Conservation (phyloP, 2,113 vertebrate genomes). For the Vicugna pacos region DNA sequence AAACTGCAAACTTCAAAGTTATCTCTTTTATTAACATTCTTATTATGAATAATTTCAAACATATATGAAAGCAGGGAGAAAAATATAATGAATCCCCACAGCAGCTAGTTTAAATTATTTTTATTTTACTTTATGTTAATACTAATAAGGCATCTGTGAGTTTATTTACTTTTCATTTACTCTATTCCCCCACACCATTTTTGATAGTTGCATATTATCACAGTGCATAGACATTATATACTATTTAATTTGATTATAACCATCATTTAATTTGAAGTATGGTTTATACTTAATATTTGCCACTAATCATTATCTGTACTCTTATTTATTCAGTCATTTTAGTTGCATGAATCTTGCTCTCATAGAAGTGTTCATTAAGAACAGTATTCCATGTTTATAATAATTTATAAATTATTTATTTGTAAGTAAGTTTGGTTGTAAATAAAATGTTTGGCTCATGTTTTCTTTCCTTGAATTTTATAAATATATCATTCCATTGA, state of each 20-base stretch:
- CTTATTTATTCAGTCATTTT: neutral
- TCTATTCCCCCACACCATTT: neutral
- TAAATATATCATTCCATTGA: neutral
- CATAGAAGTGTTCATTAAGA: neutral
- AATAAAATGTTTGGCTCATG: neutral
- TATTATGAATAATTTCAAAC: neutral
- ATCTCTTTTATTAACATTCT: neutral
- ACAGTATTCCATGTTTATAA: neutral
- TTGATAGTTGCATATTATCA: neutral
- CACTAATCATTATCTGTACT: neutral
- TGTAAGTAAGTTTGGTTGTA: neutral
- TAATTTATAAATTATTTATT: neutral
- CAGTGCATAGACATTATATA: neutral
- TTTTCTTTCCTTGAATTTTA: neutral
- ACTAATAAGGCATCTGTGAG: neutral
- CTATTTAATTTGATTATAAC: neutral
- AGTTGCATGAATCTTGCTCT: neutral
- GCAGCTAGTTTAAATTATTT: neutral
- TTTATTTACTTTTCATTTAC: neutral
- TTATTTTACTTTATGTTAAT: neutral
- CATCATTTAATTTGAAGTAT: neutral
- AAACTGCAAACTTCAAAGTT: neutral
- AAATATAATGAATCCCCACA: neutral
- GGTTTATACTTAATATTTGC: neutral
- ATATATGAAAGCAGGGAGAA: neutral